A percentile compares a stretch with the other conserved stretches of the same genome.
These are phyloP conservation scores for Lepidiolamprologus cunningtoni DNA, from an alignment of 2,113 vertebrate genomes.

Conservation along the genomic window DNA sequence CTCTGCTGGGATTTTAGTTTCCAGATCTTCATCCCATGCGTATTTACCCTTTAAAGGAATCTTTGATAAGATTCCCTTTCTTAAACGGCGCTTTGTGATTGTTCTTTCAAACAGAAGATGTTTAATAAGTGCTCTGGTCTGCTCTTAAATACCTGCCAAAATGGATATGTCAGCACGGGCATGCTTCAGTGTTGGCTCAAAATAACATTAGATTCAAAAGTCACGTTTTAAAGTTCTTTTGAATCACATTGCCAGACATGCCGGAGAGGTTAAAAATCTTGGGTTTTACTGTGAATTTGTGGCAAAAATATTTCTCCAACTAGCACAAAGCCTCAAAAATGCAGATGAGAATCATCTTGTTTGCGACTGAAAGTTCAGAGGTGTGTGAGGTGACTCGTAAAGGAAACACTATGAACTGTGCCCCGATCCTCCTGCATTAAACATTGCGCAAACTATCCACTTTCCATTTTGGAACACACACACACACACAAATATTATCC, in stretches of 20 bases:
- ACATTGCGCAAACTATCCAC: slow-evolving; percentile 26
- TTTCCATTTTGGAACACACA: slow-evolving; percentile 29
- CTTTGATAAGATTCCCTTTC: neutral
- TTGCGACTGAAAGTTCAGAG: slow-evolving; percentile 2
- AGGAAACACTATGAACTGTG: slow-evolving; percentile 30
- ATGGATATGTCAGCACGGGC: neutral
- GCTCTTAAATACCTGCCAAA: neutral
- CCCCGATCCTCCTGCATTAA: slow-evolving; percentile 41
- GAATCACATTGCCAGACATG: neutral
- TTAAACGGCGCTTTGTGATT: accelerated
- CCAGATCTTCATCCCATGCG: neutral
- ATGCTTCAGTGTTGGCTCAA: neutral
- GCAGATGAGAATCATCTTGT: neutral
- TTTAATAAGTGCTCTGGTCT: neutral
- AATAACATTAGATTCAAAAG: neutral
- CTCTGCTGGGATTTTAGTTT: neutral
- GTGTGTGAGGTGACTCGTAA: slow-evolving; percentile 41
- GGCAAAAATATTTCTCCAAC: neutral
- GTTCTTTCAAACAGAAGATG: neutral
- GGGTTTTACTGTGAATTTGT: neutral
- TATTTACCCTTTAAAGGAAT: neutral
- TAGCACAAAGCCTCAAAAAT: neutral
- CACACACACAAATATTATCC: slow-evolving; percentile 35
- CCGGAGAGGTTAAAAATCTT: neutral
- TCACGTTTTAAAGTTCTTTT: neutral